Conservation (phyloP, 1,140 invertebrate genomes). For the Drosophila bocqueti region DNA sequence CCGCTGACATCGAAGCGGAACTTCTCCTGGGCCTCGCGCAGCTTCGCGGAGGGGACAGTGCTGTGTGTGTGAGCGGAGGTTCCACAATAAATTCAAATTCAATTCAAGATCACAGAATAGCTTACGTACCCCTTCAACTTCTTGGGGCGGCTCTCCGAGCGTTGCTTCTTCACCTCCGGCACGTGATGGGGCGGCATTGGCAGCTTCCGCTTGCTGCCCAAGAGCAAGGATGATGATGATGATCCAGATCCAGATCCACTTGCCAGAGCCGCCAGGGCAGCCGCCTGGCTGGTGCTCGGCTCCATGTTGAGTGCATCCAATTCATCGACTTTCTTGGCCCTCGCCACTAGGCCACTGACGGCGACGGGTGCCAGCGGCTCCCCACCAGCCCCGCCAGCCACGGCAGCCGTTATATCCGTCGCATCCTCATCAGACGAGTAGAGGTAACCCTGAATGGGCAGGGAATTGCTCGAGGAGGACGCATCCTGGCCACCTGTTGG, state of each 20-base stretch:
- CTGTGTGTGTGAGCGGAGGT: background rate
- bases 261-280: constrained; percentile 9
- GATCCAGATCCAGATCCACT: background rate
- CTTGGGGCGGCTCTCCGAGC: constrained; percentile 46
- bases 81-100: background rate
- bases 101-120: background rate
- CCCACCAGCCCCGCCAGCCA: background rate
- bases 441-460: constrained; percentile 74
- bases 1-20: constrained; percentile 95
- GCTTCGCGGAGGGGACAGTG: constrained; percentile 10
- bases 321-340: constrained; percentile 65
- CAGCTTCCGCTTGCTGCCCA: constrained; percentile 45
- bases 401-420: constrained; percentile 2
- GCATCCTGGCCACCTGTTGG: constrained; percentile 25
- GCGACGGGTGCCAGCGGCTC: background rate
- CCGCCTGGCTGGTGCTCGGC: constrained; percentile 48
- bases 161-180: constrained; percentile 46
- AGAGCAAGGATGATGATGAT: background rate
- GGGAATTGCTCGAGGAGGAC: background rate
- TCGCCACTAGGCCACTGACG: constrained; percentile 52
- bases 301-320: constrained; percentile 48
- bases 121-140: constrained; percentile 43
- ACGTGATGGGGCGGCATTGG: constrained; percentile 38
- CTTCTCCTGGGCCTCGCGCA: constrained; percentile 89
- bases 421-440: constrained; percentile 77